phyloP scores from a whole-genome alignment of 92 coral and sea anemone genomes.

The Micromussa lordhowensis region DNA sequence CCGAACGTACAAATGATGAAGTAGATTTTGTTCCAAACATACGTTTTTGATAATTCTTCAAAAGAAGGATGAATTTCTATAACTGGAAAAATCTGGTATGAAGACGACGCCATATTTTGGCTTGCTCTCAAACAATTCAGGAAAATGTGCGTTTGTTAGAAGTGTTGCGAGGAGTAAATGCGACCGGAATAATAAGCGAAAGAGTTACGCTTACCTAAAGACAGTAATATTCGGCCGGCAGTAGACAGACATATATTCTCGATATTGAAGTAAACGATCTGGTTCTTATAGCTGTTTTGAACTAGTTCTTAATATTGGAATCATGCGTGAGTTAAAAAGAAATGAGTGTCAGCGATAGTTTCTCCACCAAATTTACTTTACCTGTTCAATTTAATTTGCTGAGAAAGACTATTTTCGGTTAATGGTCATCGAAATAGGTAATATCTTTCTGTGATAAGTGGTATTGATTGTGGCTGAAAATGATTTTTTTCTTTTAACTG shows the following conservation, averaged over 20 bases:
- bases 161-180: no score
- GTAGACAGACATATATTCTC: not conserved
- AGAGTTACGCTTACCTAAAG: not conserved
- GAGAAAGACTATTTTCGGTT: no score
- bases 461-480: no score
- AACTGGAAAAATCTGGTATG: no score
- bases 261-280: not conserved
- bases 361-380: not conserved
- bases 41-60: not conserved
- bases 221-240: not conserved
- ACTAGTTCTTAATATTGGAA: not conserved
- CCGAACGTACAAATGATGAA: not conserved
- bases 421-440: no score
- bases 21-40: not conserved
- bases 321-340: not conserved
- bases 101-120: no score
- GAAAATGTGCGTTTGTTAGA: no score
- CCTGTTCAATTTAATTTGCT: no score
- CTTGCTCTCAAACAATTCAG: no score
- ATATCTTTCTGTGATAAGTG: no score
- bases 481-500: no score
- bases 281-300: not conserved
- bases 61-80: not conserved
- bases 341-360: not conserved
- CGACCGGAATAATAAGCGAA: not conserved